Conservation (phyloP, 37 sponge, comb jelly and placozoan genomes). For the Hexactinellida sp. region DNA sequence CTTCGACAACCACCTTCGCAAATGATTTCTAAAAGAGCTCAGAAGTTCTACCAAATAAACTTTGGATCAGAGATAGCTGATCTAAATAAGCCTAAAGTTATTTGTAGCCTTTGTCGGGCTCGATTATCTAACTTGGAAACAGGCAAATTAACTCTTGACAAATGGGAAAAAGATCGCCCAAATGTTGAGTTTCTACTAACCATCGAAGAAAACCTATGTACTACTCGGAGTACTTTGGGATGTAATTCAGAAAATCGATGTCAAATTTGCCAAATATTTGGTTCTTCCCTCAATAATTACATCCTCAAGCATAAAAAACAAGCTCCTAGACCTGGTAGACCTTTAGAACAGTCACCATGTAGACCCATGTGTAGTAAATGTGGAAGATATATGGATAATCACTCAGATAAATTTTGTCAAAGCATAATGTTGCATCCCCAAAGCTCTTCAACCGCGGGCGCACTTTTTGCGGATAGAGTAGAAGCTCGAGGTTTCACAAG, state of each 20-base stretch:
- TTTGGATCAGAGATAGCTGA: background rate
- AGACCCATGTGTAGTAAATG: slow-evolving; percentile 3
- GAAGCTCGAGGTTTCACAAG: slow-evolving; percentile 16
- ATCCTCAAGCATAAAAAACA: background rate
- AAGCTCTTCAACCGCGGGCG: background rate
- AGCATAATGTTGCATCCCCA: background rate
- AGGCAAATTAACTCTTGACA: background rate
- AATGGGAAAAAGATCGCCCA: slow-evolving; percentile 9
- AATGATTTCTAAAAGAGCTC: background rate
- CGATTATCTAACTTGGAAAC: slow-evolving; percentile 10
- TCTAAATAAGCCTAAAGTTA: background rate
- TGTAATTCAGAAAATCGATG: background rate
- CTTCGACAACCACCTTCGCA: slow-evolving; percentile 9
- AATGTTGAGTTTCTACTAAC: slow-evolving; percentile 1
- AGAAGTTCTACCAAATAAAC: background rate
- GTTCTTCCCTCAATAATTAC: background rate
- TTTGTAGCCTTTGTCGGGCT: slow-evolving; percentile 15
- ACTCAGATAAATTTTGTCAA: background rate
- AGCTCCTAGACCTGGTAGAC: slow-evolving; percentile 14
- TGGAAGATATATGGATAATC: slow-evolving; percentile 11
- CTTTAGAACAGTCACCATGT: slow-evolving; percentile 16
- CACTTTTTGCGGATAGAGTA: slow-evolving; percentile 8
- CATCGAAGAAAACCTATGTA: background rate
- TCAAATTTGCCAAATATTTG: background rate
- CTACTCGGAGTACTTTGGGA: background rate